Evolutionary conservation across 35 echinoderm and acorn worm genomes (phyloP), one percentile per base, ranked within the genome.

Genomic region (Eucidaris tribuloides): DNA sequence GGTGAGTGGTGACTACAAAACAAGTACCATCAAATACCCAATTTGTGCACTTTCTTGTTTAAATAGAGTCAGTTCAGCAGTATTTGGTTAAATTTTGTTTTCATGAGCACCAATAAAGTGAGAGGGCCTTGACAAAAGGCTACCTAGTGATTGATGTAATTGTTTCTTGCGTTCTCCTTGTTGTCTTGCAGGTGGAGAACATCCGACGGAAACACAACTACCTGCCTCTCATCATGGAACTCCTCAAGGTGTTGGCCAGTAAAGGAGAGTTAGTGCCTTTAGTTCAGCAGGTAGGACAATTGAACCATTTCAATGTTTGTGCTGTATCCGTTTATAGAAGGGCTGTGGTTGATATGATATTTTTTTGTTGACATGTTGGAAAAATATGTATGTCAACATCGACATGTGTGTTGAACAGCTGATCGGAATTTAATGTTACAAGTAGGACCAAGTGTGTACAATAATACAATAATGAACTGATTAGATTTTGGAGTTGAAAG

Each of bases 171-270:
- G 2, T 54, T 54, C 22, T 17, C 13, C 19, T 41, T 27, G 18
- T 78, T 5, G 0, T 32, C 46, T 81, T 61, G 6, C 82, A 97
- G 94, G 59, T 93, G 62, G 94, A 97, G 68, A 97, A 97, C 58
- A 83, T 97, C 54, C 37, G 94, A 71, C 76, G 94, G 31, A 97
- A 97, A 60, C 94, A 97, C 76, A 97, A 97, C 66, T 97, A 97
- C 63, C 77, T 97, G 14, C 94, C 94, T 19, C 77, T 97, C 15
- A 97, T 97, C 70, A 97, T 97, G 94, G 94, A 97, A 54, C 66
- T 97, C 1, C 55, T 97, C 3, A 88, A 88, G 65, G 62, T 97
- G 30, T 76, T 97, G 49, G 94, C 94, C 18, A 83, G 71, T 30
- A 92, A 97, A 63, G 83, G 90, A 60, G 59, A 88, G 46, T 60